Percentiles rank a stretch among this genome's conserved stretches.
Conservation (phyloP, 35 echinoderm and acorn worm genomes). For the Patiria miniata region DNA sequence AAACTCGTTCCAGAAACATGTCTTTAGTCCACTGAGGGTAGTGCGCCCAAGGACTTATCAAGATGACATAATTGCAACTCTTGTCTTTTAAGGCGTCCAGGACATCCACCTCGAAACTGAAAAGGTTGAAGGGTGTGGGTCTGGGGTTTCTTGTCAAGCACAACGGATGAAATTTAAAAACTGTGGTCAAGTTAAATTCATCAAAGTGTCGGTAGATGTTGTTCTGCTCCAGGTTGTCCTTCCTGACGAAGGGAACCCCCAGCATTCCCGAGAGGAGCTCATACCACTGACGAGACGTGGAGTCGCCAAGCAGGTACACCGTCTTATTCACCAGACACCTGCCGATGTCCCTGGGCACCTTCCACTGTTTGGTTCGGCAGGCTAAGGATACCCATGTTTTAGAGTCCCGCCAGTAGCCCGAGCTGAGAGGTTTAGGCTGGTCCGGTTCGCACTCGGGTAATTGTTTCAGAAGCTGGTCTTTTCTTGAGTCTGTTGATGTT, state of each 20-base stretch:
- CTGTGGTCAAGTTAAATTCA: conserved; percentile 6
- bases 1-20: conserved; percentile 21
- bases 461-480: too few species aligned
- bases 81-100: not conserved
- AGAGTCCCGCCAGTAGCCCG: too few species aligned
- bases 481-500: too few species aligned
- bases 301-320: not conserved
- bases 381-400: too few species aligned
- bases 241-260: not conserved
- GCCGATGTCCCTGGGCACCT: too few species aligned
- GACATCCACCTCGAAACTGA: conserved; percentile 15
- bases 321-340: not conserved
- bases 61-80: too few species aligned
- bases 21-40: conserved; percentile 34
- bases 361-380: too few species aligned
- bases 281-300: conserved; percentile 22
- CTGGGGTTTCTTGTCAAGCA: not conserved
- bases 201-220: not conserved
- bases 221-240: not conserved
- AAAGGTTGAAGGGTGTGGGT: not conserved
- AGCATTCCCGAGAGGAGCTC: not conserved
- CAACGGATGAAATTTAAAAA: conserved; percentile 48
- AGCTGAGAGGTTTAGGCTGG: too few species aligned
- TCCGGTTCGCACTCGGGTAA: too few species aligned
- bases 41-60: conserved; percentile 37